A percentile compares a stretch with the other conserved stretches of the same genome.
Evolutionary conservation across 2,113 vertebrate genomes (phyloP).

Genomic region (Podarcis raffonei): DNA sequence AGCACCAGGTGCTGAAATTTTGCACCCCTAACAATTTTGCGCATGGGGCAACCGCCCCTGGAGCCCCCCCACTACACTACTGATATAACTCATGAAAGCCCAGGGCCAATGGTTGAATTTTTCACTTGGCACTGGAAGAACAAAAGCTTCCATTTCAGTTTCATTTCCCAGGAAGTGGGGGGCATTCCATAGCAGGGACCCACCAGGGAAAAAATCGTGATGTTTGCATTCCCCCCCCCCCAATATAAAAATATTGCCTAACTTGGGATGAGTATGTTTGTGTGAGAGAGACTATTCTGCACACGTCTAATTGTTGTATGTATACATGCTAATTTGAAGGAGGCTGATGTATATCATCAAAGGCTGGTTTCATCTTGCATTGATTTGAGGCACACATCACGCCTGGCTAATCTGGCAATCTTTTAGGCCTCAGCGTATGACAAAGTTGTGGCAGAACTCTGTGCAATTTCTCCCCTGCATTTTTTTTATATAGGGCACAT

Average conservation of each 20-base stretch:
- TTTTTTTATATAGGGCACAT: neutral
- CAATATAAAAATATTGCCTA: neutral
- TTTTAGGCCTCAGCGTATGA: neutral
- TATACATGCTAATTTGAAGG: neutral
- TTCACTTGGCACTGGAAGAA: no score
- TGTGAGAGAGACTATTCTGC: neutral
- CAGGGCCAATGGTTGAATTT: no score
- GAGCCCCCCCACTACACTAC: no score
- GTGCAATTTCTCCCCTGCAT: constrained; percentile 1
- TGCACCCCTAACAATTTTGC: no score
- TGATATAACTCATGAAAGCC: no score
- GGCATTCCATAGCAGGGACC: no score
- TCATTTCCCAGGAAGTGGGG: no score
- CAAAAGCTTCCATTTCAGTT: no score
- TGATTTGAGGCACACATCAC: neutral
- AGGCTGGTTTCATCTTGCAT: neutral
- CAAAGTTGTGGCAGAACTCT: neutral
- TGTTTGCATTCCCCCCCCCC: no score
- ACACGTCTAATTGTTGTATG: neutral
- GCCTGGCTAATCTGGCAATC: constrained; percentile 8
- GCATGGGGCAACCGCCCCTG: no score
- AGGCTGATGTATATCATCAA: constrained; percentile 33
- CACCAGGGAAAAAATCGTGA: no score
- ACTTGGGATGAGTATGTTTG: neutral
- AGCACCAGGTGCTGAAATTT: no score